Percentiles rank a stretch among this genome's conserved stretches.
Conservation (phyloP, 1,140 invertebrate genomes). For the Drosophila orosa region DNA sequence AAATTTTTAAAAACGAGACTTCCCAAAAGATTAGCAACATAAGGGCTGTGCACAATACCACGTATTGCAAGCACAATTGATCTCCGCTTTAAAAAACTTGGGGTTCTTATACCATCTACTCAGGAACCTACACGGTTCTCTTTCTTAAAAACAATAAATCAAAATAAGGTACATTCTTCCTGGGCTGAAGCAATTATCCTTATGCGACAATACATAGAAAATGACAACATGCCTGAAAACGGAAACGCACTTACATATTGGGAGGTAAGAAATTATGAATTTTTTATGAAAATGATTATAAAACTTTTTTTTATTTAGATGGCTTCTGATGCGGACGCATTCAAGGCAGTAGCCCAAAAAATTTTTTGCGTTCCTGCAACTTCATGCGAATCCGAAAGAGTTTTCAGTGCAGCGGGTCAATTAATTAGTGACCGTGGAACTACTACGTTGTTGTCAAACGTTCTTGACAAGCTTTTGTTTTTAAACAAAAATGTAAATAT, state of each 20-base stretch:
- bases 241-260: too few relatives aligned
- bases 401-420: conserved; percentile 4
- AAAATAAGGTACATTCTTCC: not conserved
- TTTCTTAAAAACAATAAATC: not conserved
- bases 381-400: conserved; percentile 1
- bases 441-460: not conserved
- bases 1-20: too few relatives aligned
- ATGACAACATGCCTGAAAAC: too few relatives aligned
- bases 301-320: not conserved
- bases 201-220: not conserved
- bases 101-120: conserved; percentile 2
- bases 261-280: too few relatives aligned
- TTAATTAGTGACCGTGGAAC: not conserved
- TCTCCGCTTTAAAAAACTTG: not conserved
- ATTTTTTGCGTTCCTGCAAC: conserved; percentile 2
- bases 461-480: conserved; percentile 7
- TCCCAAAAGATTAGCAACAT: too few relatives aligned
- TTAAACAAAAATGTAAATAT: conserved; percentile 1
- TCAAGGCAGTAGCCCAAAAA: not conserved
- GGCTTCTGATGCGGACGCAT: not conserved
- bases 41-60: too few relatives aligned
- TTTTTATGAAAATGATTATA: not conserved
- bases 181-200: conserved; percentile 1
- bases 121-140: conserved; percentile 5
- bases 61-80: too few relatives aligned